Evolutionary conservation across 2,113 vertebrate genomes (phyloP).

Genomic region (Nibea coibor): DNA sequence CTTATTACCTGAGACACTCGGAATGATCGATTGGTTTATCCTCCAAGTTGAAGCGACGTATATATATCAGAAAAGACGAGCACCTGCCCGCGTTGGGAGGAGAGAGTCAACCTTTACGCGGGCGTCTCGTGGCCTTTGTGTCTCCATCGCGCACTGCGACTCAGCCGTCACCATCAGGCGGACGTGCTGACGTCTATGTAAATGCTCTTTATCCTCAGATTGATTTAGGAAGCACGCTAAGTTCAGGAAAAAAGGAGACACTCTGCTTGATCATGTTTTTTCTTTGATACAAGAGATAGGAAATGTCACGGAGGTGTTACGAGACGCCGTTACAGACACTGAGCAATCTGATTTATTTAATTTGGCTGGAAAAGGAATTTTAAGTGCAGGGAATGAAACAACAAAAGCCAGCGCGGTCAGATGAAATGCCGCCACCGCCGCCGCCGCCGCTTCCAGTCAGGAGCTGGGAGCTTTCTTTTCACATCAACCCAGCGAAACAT

Average conservation of each 20-base stretch:
- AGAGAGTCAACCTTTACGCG: constrained; percentile 69
- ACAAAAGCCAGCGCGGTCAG: not conserved
- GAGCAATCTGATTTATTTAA: not conserved
- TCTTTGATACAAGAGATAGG: not conserved
- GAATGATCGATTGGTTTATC: constrained; percentile 77
- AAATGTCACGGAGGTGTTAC: not conserved
- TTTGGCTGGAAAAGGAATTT: not conserved
- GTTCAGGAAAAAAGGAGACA: not conserved
- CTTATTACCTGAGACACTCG: constrained; percentile 75
- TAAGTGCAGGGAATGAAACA: not conserved
- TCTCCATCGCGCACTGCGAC: constrained; percentile 63
- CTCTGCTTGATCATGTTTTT: not conserved
- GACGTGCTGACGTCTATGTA: constrained; percentile 30
- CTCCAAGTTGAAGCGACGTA: constrained; percentile 64
- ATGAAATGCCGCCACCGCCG: constrained; percentile 24
- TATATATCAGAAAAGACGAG: constrained; percentile 68
- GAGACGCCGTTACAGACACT: not conserved
- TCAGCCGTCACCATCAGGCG: constrained; percentile 42
- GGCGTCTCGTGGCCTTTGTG: constrained; percentile 59
- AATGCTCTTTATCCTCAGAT: constrained; percentile 1
- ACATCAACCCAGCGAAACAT: constrained; percentile 49
- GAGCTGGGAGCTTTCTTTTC: not conserved
- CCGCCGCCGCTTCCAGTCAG: constrained; percentile 39
- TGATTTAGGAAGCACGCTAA: constrained; percentile 7
- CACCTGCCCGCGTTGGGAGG: constrained; percentile 54